Percentiles rank a stretch among this genome's conserved stretches.
Evolutionary conservation across 2,113 vertebrate species (phyloP).

Genomic region (Centropus bengalensis): DNA sequence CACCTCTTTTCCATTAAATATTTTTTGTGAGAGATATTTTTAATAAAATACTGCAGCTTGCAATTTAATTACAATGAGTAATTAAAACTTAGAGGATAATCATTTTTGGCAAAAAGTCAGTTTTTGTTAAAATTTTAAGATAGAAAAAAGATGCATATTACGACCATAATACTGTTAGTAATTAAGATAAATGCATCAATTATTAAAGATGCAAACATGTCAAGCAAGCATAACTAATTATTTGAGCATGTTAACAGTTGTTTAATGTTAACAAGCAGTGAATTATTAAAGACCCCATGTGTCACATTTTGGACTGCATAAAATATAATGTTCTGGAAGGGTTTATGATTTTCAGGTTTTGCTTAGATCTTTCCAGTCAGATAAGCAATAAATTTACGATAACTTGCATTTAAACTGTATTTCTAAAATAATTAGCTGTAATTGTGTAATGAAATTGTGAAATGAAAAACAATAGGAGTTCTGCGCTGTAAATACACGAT

Average conservation of each 20-base stretch:
- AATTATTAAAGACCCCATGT: conserved; percentile 96
- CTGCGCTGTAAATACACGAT: not conserved
- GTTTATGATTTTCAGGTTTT: conserved; percentile 81
- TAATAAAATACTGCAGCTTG: conserved; percentile 87
- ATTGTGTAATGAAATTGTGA: conserved; percentile 61
- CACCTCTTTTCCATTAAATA: conserved; percentile 82
- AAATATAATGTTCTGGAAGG: conserved; percentile 84
- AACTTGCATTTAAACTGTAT: conserved; percentile 76
- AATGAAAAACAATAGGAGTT: conserved; percentile 40
- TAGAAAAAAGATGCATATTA: conserved; percentile 88
- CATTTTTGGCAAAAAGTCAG: conserved; percentile 91
- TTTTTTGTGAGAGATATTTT: conserved; percentile 81
- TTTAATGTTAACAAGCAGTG: conserved; percentile 98
- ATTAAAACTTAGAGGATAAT: conserved; percentile 98
- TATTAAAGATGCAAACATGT: conserved; percentile 99
- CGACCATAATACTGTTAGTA: conserved; percentile 96
- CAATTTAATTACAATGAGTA: conserved; percentile 92
- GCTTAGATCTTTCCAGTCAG: conserved; percentile 76
- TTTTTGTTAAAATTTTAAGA: conserved; percentile 89
- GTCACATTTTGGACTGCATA: conserved; percentile 91
- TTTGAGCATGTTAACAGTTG: conserved; percentile 99
- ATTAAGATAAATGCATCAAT: conserved; percentile 99
- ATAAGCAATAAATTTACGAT: conserved; percentile 77
- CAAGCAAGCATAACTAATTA: conserved; percentile 99
- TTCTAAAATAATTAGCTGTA: conserved; percentile 77